Evolutionary conservation across 2,113 vertebrate species (phyloP).

Genomic region (Paraplagusia blochii): DNA sequence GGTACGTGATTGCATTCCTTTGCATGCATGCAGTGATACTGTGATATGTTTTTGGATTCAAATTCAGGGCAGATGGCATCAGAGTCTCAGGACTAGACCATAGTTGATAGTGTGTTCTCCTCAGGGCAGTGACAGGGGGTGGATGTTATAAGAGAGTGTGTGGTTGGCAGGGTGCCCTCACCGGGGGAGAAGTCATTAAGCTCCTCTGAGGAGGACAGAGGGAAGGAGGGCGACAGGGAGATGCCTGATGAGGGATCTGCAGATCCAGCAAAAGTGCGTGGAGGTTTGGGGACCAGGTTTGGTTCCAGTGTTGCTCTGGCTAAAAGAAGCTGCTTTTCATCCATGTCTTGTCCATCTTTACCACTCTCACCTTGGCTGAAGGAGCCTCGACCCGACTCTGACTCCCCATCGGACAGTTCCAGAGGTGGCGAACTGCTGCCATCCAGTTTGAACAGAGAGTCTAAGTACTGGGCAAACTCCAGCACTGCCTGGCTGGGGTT

Average conservation of each 20-base stretch:
- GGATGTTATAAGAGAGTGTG: slow-evolving; percentile 87
- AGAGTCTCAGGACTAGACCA: slow-evolving; percentile 66
- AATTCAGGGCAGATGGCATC: slow-evolving; percentile 33
- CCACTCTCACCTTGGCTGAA: slow-evolving; percentile 83
- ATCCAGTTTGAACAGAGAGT: slow-evolving; percentile 95
- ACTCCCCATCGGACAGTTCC: slow-evolving; percentile 84
- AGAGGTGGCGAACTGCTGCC: slow-evolving; percentile 90
- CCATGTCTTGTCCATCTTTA: slow-evolving; percentile 80
- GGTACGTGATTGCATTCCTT: slow-evolving; percentile 68
- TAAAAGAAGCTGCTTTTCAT: slow-evolving; percentile 84
- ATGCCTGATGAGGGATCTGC: slow-evolving; percentile 96
- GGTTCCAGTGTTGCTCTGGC: slow-evolving; percentile 93
- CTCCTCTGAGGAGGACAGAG: slow-evolving; percentile 94
- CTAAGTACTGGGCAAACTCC: slow-evolving; percentile 97
- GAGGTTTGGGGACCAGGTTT: slow-evolving; percentile 95
- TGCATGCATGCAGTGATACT: slow-evolving; percentile 66
- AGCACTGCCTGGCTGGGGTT: slow-evolving; percentile 95
- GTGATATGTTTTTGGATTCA: slow-evolving; percentile 65
- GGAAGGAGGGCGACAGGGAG: slow-evolving; percentile 94
- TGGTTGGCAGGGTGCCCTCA: slow-evolving; percentile 77
- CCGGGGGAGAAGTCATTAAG: slow-evolving; percentile 93
- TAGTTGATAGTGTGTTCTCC: slow-evolving; percentile 73
- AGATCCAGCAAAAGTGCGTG: slow-evolving; percentile 90
- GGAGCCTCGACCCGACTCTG: slow-evolving; percentile 76
- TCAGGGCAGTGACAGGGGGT: slow-evolving; percentile 83